Percentiles rank a stretch among this genome's conserved stretches.
Evolutionary conservation across 2,113 vertebrate species (phyloP).

Genomic region (Tapirus terrestris): DNA sequence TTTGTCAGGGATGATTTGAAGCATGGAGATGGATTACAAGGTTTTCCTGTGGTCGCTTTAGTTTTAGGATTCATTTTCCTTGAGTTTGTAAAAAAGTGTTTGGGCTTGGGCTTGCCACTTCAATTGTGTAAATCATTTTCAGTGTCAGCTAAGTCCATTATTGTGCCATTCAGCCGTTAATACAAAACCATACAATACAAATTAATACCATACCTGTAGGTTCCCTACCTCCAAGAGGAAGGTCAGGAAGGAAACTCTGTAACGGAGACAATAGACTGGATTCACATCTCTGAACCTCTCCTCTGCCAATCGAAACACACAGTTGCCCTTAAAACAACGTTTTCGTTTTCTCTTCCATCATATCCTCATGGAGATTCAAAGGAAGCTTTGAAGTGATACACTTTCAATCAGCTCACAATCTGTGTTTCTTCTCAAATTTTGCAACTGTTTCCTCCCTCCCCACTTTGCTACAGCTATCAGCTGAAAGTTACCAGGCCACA

Average conservation of each 20-base stretch:
- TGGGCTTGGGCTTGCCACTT: not conserved
- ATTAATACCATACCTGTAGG: not conserved
- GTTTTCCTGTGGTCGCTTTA: not conserved
- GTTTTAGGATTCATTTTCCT: slow-evolving; percentile 18
- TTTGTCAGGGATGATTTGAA: not conserved
- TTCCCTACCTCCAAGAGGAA: not conserved
- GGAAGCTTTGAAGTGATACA: not conserved
- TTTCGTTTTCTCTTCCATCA: not conserved
- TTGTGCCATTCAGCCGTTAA: not conserved
- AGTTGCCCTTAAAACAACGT: not conserved
- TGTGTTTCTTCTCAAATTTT: slow-evolving; percentile 38
- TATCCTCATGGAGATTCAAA: not conserved
- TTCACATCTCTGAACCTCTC: not conserved
- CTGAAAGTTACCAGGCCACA: not conserved
- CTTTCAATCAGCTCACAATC: not conserved
- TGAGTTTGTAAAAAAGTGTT: not conserved
- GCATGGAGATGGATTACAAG: not conserved
- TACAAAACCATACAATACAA: not conserved
- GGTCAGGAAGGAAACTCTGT: not conserved
- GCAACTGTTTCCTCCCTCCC: not conserved
- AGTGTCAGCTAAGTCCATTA: not conserved
- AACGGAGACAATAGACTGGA: not conserved
- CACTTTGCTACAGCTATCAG: not conserved
- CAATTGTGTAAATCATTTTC: not conserved
- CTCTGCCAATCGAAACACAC: not conserved